Percentiles rank a stretch among this genome's conserved stretches.
Conservation (phyloP, 2,888 invertebrate genomes). For the Brachylomia viminalis region DNA sequence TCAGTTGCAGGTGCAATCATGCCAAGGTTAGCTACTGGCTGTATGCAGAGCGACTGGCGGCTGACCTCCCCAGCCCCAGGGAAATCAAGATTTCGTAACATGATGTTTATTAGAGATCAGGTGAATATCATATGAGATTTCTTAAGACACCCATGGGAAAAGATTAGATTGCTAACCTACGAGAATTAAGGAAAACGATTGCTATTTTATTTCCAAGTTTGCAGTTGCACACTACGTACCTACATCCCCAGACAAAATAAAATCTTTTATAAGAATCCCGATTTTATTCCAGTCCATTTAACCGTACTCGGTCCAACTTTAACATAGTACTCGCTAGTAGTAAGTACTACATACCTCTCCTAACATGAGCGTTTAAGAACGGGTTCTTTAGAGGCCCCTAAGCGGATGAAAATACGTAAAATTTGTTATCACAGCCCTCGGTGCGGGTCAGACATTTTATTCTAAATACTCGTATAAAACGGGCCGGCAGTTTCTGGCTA, state of each 20-base stretch:
- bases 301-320: conserved; percentile 43
- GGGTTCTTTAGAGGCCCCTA: conserved; percentile 41
- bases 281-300: conserved; percentile 55
- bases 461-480: conserved; percentile 31
- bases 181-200: conserved; percentile 32
- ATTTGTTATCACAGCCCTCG: conserved; percentile 39
- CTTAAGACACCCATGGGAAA: conserved; percentile 37
- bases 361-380: conserved; percentile 50
- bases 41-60: conserved; percentile 37
- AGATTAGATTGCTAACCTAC: conserved; percentile 32
- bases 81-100: conserved; percentile 58
- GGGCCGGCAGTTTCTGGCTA: background rate
- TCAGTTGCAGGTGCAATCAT: conserved; percentile 30
- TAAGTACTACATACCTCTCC: conserved; percentile 27
- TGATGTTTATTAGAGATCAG: conserved; percentile 47
- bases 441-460: conserved; percentile 30
- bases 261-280: conserved; percentile 45
- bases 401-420: conserved; percentile 54
- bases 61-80: conserved; percentile 50
- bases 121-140: conserved; percentile 46
- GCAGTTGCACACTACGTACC: conserved; percentile 9
- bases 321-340: conserved; percentile 21
- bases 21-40: conserved; percentile 28
- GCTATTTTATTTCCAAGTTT: conserved; percentile 32
- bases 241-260: conserved; percentile 11